phyloP scores from a whole-genome alignment of 2,888 invertebrate genomes.

The Hyposoter dolosus region DNA sequence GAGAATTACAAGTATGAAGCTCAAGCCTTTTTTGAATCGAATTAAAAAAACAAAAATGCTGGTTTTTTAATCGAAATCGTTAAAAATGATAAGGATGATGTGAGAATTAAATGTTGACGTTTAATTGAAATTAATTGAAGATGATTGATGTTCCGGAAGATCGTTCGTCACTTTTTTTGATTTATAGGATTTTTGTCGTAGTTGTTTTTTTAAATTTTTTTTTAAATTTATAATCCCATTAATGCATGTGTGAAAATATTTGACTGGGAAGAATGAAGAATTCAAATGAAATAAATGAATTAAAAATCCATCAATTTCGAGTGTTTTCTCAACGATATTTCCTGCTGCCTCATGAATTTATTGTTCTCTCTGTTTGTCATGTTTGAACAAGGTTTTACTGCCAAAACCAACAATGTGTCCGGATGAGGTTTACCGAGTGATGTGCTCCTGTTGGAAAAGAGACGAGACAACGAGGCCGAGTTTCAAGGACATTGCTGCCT shows the following conservation, averaged over 20 bases:
- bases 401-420: constrained; percentile 92
- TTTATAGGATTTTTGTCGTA: not conserved
- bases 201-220: not conserved
- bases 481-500: constrained; percentile 89
- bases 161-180: not conserved
- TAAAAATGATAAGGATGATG: not conserved
- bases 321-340: not conserved
- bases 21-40: not conserved
- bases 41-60: constrained; percentile 11
- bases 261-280: not conserved
- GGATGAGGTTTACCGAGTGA: constrained; percentile 90
- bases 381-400: constrained; percentile 86
- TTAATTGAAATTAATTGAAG: not conserved
- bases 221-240: not conserved
- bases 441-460: constrained; percentile 90
- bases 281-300: not conserved
- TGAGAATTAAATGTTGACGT: not conserved
- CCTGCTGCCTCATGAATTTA: not conserved
- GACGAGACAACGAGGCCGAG: constrained; percentile 87
- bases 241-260: not conserved
- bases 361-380: constrained; percentile 18
- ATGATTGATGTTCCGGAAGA: not conserved
- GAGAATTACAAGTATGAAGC: constrained; percentile 86
- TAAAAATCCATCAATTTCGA: not conserved
- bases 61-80: not conserved